Evolutionary conservation across 2,888 invertebrate genomes (phyloP).

Genomic region (Nomada ruficornis): DNA sequence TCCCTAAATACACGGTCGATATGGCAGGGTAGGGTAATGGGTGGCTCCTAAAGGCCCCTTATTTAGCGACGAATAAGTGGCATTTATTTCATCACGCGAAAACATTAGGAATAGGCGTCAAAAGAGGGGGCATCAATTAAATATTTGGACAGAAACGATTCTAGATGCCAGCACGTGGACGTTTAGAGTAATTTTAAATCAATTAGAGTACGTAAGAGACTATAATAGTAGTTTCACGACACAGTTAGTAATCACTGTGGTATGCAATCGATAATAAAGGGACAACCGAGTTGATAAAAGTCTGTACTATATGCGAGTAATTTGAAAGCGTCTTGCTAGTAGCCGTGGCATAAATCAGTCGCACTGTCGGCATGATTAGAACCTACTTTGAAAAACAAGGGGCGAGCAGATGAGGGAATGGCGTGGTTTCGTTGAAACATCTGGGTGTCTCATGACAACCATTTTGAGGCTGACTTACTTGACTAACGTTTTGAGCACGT

Average conservation of each 20-base stretch:
- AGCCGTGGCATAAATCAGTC: conserved; percentile 49
- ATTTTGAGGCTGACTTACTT: conserved; percentile 3
- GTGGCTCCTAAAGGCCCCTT: conserved; percentile 22
- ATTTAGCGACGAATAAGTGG: conserved; percentile 47
- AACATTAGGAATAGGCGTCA: neutral
- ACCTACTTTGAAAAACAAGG: conserved; percentile 32
- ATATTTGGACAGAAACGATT: neutral
- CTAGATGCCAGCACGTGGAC: neutral
- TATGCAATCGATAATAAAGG: conserved; percentile 59
- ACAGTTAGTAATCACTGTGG: conserved; percentile 43
- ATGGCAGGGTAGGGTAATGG: conserved; percentile 3
- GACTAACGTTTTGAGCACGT: neutral
- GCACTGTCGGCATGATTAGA: conserved; percentile 41
- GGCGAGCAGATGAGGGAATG: neutral
- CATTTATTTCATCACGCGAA: conserved; percentile 16
- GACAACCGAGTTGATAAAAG: conserved; percentile 15
- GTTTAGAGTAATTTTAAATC: neutral
- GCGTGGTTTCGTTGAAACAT: conserved; percentile 15
- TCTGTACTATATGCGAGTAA: conserved; percentile 11
- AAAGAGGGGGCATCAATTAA: neutral
- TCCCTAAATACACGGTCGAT: conserved; percentile 35
- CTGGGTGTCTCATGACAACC: conserved; percentile 30
- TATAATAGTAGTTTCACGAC: neutral
- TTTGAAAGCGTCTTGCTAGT: conserved; percentile 20
- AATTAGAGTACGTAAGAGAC: neutral